These are phyloP conservation scores for Megamerina dolium DNA, from an alignment of 2,888 invertebrate species.

Conservation along the genomic window DNA sequence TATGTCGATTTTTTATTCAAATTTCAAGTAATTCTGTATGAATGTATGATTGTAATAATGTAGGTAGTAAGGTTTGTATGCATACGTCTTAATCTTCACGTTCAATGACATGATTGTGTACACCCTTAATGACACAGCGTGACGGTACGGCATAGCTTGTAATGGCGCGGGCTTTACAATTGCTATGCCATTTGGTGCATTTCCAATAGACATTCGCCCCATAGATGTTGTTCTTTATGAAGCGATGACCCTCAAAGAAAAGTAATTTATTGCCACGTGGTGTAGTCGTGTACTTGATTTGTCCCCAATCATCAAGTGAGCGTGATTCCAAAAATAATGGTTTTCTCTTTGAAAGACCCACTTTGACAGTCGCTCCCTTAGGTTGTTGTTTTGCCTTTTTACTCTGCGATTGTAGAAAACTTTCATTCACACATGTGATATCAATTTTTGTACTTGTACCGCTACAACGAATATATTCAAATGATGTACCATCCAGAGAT, in stretches of 20 bases:
- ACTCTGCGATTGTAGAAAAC: slow-evolving; percentile 14
- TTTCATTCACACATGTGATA: slow-evolving; percentile 18
- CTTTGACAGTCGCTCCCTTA: slow-evolving; percentile 18
- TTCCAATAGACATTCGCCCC: slow-evolving; percentile 49
- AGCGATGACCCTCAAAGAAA: slow-evolving; percentile 45
- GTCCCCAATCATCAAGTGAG: slow-evolving; percentile 37
- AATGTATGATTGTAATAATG: too few species aligned
- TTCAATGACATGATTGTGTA: slow-evolving; percentile 43
- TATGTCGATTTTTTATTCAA: too few species aligned
- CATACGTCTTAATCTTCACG: slow-evolving; percentile 27
- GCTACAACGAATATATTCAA: too few species aligned
- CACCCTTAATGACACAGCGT: slow-evolving; percentile 40
- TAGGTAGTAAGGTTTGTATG: too few species aligned
- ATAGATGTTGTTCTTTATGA: slow-evolving; percentile 47
- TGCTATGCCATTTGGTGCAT: slow-evolving; percentile 48
- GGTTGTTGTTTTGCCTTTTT: neutral
- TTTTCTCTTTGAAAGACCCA: slow-evolving; percentile 28
- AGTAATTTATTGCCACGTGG: slow-evolving; percentile 44
- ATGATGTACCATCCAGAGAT: neutral
- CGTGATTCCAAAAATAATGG: slow-evolving; percentile 32
- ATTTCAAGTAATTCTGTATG: too few species aligned
- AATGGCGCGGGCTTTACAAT: slow-evolving; percentile 46
- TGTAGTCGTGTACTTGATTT: slow-evolving; percentile 38
- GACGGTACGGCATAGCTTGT: slow-evolving; percentile 37
- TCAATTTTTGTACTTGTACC: slow-evolving; percentile 22